A percentile compares a stretch with the other conserved stretches of the same genome.
phyloP scores from a whole-genome alignment of 1,140 invertebrate genomes.

The Plectrocnemia conspersa region DNA sequence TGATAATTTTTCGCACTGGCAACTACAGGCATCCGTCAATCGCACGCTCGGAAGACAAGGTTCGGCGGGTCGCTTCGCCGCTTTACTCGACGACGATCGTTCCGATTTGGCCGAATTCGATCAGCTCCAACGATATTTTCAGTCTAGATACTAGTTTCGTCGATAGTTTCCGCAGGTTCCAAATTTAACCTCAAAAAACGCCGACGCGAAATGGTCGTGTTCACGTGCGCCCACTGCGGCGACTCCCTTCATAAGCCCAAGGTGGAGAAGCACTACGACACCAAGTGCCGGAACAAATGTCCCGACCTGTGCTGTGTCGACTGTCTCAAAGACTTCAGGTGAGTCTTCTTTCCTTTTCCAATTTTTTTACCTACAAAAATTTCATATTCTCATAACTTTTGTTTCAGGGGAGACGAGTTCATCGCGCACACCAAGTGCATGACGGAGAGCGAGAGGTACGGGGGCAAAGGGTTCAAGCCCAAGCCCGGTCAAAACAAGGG shows the following conservation, averaged over 20 bases:
- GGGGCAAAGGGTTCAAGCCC: slow-evolving; percentile 72
- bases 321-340: slow-evolving; percentile 85
- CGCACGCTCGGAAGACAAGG: no score
- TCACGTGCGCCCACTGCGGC: slow-evolving; percentile 86
- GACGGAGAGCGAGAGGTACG: slow-evolving; percentile 85
- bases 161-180: no score
- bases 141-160: no score
- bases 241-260: slow-evolving; percentile 85
- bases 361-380: slow-evolving; percentile 10
- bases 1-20: no score
- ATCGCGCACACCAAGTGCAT: slow-evolving; percentile 84
- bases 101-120: no score
- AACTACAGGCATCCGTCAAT: no score
- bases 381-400: slow-evolving; percentile 27
- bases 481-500: slow-evolving; percentile 77
- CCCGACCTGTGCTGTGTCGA: slow-evolving; percentile 78
- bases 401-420: slow-evolving; percentile 72
- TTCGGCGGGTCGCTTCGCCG: no score
- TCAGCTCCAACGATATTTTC: no score
- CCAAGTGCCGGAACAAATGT: slow-evolving; percentile 56
- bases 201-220: slow-evolving; percentile 91
- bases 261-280: slow-evolving; percentile 86
- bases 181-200: no score
- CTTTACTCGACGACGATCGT: no score
- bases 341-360: not conserved